Base-by-base conservation (phyloP, 2,797 vertebrate genomes). In the Sternarchorhynchus goeldii region DNA sequence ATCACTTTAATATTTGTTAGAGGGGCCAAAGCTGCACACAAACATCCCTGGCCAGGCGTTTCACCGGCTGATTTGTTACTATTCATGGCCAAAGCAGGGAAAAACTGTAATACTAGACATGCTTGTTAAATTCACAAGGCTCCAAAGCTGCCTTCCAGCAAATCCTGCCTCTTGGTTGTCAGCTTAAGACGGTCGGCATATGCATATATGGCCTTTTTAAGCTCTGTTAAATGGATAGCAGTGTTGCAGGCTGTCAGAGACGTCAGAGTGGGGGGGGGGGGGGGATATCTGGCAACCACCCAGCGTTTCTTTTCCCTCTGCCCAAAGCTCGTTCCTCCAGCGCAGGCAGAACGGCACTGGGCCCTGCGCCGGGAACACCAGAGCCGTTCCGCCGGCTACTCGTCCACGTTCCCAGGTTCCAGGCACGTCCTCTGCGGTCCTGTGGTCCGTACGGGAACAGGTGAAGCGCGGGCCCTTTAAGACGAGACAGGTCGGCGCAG, bases 121-220 rank as follows among this genome's bases (percentile, higher is more conserved):
- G 90, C 91, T 94, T 94, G 93, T 94, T 94, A 94, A 93, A 94
- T 93, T 92, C 92, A 90, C 88, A 93, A 91, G 85, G 91, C 90
- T 92, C 90, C 88, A 92, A 91, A 92, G 87, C 73, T 81, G 88
- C 86, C 91, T 94, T 91, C 89, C 90, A 94, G 88, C 78, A 93
- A 86, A 93, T 93, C 92, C 88, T 79, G 78, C 89, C 91, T 91
- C 88, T 89, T 91, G 86, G 88, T 92, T 93, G 91, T 91, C 87
- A 91, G 92, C 90, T 93, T 88, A 94, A 89, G 83, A 92, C 81
- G 87, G 90, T 87, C 88, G 80, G 85, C 91, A 92, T 93, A 91
- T 92, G 92, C 92, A 93, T 92, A 93, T 92, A 88, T 89, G 89
- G 89, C 88, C 75, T 83, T 93, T 93, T 92, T 92, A 93, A 93